A percentile compares a stretch with the other conserved stretches of the same genome.
phyloP scores from a whole-genome alignment of 2,113 vertebrate genomes.

The Turdus rufiventris region DNA sequence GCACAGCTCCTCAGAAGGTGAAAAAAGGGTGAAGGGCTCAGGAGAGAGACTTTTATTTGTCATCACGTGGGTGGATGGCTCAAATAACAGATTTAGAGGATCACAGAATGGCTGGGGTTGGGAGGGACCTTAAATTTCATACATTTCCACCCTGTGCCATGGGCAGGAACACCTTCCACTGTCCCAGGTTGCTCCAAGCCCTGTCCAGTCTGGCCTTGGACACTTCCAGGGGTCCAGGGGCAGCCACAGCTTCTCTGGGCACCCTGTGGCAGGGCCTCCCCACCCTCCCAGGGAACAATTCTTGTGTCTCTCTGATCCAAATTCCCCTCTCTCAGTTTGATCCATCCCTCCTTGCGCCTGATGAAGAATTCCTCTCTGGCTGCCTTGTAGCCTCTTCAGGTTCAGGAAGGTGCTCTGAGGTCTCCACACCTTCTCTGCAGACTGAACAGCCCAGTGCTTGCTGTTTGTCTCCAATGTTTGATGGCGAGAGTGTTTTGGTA shows the following conservation, averaged over 20 bases:
- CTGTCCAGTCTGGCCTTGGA: fast-evolving
- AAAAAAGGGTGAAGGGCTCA: not conserved
- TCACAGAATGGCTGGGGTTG: not conserved
- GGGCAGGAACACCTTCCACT: not conserved
- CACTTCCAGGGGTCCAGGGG: not conserved
- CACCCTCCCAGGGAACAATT: fast-evolving
- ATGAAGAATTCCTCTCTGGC: not conserved
- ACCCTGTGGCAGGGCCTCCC: fast-evolving
- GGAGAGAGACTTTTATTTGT: not conserved
- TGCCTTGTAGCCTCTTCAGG: not conserved
- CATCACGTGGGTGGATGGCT: not conserved
- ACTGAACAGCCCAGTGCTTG: not conserved
- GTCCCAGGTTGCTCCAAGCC: fast-evolving
- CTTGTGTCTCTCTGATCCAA: not conserved
- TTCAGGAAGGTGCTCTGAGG: not conserved
- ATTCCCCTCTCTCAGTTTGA: not conserved
- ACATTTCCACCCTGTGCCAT: fast-evolving
- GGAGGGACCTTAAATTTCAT: fast-evolving
- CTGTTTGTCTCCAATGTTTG: not conserved
- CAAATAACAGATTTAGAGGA: not conserved
- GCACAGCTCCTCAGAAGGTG: not conserved
- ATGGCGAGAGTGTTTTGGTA: not conserved
- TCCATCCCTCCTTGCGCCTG: not conserved
- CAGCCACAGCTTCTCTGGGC: not conserved
- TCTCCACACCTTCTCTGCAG: not conserved